Evolutionary conservation across 2,113 vertebrate species (phyloP).

Genomic region (Zonotrichia leucophrys): DNA sequence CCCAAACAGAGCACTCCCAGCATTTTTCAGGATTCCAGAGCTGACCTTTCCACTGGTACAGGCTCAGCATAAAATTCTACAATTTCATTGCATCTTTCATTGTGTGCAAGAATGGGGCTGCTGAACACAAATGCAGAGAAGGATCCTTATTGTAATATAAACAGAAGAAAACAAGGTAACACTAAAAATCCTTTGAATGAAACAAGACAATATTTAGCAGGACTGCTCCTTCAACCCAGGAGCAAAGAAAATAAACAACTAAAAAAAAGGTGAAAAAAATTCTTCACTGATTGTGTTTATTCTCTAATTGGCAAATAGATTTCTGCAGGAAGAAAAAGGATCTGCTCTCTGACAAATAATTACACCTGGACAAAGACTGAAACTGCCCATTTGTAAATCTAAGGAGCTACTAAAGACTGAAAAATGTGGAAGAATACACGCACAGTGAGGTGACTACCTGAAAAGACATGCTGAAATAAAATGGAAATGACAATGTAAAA

Average conservation of each 20-base stretch:
- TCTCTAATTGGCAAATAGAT: background rate
- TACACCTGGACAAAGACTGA: background rate
- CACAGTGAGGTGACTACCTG: background rate
- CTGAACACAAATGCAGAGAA: constrained; percentile 16
- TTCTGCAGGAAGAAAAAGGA: background rate
- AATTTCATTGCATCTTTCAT: background rate
- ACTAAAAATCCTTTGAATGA: background rate
- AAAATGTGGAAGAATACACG: background rate
- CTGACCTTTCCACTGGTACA: constrained; percentile 1
- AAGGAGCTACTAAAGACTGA: background rate
- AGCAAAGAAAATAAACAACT: constrained; percentile 1
- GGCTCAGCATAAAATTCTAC: constrained; percentile 29
- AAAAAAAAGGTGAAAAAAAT: background rate
- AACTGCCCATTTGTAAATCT: background rate
- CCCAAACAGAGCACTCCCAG: background rate
- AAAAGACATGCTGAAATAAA: background rate
- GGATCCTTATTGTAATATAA: background rate
- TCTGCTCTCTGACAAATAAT: background rate
- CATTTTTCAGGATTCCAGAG: background rate
- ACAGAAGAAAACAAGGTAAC: background rate
- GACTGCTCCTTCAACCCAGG: background rate
- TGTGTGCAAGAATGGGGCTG: background rate
- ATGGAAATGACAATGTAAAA: background rate
- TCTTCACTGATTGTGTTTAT: background rate
- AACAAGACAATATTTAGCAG: background rate